Evolutionary conservation across 2,888 invertebrate genomes (phyloP).

Genomic region (Automeris io): DNA sequence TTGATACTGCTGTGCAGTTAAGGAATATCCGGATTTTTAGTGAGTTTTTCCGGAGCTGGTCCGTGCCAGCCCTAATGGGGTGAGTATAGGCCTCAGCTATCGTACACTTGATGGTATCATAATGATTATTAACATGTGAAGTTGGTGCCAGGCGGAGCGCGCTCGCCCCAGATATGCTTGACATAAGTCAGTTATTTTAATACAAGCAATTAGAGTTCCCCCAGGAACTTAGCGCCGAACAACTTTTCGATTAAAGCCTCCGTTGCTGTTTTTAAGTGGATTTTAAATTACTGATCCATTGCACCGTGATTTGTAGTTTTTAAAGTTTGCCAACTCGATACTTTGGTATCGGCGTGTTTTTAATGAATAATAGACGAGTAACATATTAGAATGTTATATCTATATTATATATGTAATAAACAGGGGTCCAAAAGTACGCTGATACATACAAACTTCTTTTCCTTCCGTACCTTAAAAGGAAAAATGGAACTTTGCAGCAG

Average conservation of each 20-base stretch:
- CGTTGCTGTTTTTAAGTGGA: constrained; percentile 73
- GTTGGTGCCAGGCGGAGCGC: constrained; percentile 64
- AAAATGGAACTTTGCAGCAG: too few relatives aligned
- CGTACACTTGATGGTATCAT: constrained; percentile 75
- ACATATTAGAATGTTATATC: too few relatives aligned
- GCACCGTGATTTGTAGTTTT: constrained; percentile 2
- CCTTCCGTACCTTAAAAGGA: too few relatives aligned
- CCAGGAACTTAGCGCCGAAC: constrained; percentile 45
- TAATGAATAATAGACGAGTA: too few relatives aligned
- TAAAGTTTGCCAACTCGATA: neutral
- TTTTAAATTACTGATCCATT: constrained; percentile 48
- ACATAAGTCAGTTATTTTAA: constrained; percentile 76
- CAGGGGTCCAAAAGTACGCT: too few relatives aligned
- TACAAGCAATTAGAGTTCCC: constrained; percentile 71
- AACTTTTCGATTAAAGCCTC: constrained; percentile 66
- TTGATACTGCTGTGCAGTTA: neutral
- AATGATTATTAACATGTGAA: constrained; percentile 77
- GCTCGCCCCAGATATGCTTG: constrained; percentile 71
- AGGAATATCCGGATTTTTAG: neutral
- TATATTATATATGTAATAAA: too few relatives aligned
- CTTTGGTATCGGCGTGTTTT: neutral
- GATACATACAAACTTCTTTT: too few relatives aligned
- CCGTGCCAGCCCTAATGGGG: constrained; percentile 16
- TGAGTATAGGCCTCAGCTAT: constrained; percentile 54
- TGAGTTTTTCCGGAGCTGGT: neutral